Base-by-base conservation (phyloP, 2,113 vertebrate genomes). In the Solenodon paradoxus region DNA sequence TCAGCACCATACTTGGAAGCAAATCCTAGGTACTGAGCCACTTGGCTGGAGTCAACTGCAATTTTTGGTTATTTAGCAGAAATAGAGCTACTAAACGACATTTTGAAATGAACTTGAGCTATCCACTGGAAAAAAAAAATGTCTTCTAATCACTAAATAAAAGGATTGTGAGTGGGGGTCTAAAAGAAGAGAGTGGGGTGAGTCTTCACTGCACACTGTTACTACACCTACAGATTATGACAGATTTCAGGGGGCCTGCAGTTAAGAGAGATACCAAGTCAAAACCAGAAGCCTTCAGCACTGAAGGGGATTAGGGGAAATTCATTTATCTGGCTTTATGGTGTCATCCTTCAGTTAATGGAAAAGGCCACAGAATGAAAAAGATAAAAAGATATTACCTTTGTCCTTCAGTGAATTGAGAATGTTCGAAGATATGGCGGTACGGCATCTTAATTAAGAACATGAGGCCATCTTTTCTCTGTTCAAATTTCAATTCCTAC, bases 51-150 rank as follows among this genome's bases (percentile, higher is more conserved):
- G 53, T 49, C 35, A 55, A 55, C 47, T 55, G 51, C 61, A 82
- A 94, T 72, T 89, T 92, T 66, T 95, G 80, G 53, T 59, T 96
- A 61, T 63, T 94, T 53, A 90, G 66, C 42, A 96, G 64, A 94
- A 93, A 92, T 24, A 71, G 12, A 79, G 63, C 28, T 93, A 55
- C 57, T 90, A 84, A 88, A 61, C 38, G 51, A 92, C 42, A 80
- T 17, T 32, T 75, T 87, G 51, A 86, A 82, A 74, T 80, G 40
- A 92, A 79, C 40, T 77, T 1, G 3, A 79, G 57, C 30, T 87
- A 80, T 6, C 15, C 24, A 87, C 83, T 81, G 81, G 68, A 45
- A 95, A 64, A 92, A 28, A 86, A 86, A 92, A 92, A 77, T 42
- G 75, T 16, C 64, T 74, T 47, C 40, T 17, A 79, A 55, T 35